These are phyloP conservation scores for Baryphthengus martii DNA, from an alignment of 2,113 vertebrate genomes.

Conservation along the genomic window DNA sequence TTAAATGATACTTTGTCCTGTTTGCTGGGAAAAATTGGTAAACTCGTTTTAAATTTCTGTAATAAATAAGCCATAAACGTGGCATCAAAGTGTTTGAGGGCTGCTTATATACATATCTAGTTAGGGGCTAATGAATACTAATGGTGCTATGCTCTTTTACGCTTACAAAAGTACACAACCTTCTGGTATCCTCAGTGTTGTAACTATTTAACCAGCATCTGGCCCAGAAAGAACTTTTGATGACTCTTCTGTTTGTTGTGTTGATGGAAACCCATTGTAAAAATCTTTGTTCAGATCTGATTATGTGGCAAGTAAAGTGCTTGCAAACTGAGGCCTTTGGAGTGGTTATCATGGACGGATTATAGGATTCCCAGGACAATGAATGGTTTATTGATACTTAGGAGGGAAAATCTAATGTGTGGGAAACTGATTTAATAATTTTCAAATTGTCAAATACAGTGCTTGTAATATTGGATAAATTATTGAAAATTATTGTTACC, in stretches of 20 bases:
- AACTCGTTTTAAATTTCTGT: not conserved
- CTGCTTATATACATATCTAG: not conserved
- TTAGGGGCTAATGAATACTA: not conserved
- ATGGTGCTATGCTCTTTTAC: not conserved
- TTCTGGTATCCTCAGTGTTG: not conserved
- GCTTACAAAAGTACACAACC: not conserved
- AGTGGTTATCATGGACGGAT: not conserved
- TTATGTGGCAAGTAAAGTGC: not conserved
- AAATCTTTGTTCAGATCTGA: not conserved
- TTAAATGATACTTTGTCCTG: not conserved
- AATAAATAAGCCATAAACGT: not conserved
- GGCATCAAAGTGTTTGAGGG: not conserved
- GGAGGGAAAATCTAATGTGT: not conserved
- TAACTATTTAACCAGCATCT: not conserved
- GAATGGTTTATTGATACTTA: not conserved
- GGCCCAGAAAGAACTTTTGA: not conserved
- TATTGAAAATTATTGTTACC: not conserved
- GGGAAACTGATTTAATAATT: not conserved
- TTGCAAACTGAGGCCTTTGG: not conserved
- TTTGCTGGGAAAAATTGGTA: not conserved
- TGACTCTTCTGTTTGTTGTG: not conserved
- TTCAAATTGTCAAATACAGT: not conserved
- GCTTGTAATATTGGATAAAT: not conserved
- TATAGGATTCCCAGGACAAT: not conserved
- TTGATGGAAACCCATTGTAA: not conserved